Percentiles rank a stretch among this genome's conserved stretches.
Conservation (phyloP, 2,888 invertebrate species). For the Drosophila demipolita region DNA sequence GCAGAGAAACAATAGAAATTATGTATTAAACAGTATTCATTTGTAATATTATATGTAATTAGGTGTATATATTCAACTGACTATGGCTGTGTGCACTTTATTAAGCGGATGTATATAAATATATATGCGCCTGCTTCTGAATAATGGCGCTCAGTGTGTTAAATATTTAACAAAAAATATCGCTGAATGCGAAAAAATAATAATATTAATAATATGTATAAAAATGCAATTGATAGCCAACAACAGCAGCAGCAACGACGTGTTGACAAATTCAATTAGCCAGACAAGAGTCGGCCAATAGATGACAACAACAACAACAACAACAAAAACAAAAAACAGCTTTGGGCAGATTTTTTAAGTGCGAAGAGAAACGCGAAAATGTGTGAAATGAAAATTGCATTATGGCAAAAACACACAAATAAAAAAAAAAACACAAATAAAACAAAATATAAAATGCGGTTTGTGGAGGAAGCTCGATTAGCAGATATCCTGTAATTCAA, state of each 20-base stretch:
- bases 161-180: slow-evolving; percentile 31
- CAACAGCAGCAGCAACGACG: slow-evolving; percentile 33
- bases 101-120: slow-evolving; percentile 8
- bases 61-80: slow-evolving; percentile 15
- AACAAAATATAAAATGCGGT: not conserved
- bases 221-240: slow-evolving; percentile 57
- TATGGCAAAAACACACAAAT: slow-evolving; percentile 13
- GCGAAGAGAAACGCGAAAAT: slow-evolving; percentile 18
- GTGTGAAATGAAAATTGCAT: slow-evolving; percentile 39
- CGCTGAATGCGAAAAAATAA: not conserved
- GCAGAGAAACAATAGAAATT: slow-evolving; percentile 8
- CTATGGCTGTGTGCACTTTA: slow-evolving; percentile 9
- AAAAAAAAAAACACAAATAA: not conserved
- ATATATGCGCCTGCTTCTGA: slow-evolving; percentile 30
- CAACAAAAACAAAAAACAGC: not conserved
- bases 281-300: slow-evolving; percentile 48
- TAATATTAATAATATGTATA: slow-evolving; percentile 16
- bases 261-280: slow-evolving; percentile 73
- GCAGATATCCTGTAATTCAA: not conserved
- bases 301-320: slow-evolving; percentile 30
- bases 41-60: not conserved
- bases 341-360: slow-evolving; percentile 10
- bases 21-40: not conserved
- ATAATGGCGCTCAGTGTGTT: slow-evolving; percentile 51
- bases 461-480: not conserved